phyloP scores from a whole-genome alignment of 1,140 invertebrate genomes.

The Diorhabda elongata region DNA sequence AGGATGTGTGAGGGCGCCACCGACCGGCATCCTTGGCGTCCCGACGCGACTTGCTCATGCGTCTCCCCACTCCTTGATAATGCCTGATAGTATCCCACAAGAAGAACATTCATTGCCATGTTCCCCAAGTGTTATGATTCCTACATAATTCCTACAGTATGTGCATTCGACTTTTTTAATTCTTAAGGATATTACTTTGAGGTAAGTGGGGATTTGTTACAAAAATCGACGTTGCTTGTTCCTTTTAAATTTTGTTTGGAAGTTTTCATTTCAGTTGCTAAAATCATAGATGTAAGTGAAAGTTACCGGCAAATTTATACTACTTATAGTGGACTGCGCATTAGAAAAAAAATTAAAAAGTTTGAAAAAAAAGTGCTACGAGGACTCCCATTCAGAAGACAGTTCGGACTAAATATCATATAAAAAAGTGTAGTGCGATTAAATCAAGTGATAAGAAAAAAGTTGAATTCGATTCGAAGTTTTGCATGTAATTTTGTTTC shows the following conservation, averaged over 20 bases:
- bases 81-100: constrained; percentile 48
- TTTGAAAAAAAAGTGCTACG: constrained; percentile 1
- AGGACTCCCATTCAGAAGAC: neutral
- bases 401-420: neutral
- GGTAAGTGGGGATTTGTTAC: constrained; percentile 30
- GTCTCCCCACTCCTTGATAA: constrained; percentile 48
- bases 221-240: constrained; percentile 7
- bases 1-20: constrained; percentile 43
- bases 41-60: constrained; percentile 46
- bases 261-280: constrained; percentile 12
- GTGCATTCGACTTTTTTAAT: constrained; percentile 45
- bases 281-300: constrained; percentile 5
- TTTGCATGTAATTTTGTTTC: neutral
- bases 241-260: constrained; percentile 5
- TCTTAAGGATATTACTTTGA: constrained; percentile 36
- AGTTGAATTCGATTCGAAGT: neutral
- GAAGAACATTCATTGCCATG: constrained; percentile 49
- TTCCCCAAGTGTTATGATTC: constrained; percentile 49
- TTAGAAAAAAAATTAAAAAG: neutral
- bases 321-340: neutral
- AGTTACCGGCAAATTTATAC: constrained; percentile 9
- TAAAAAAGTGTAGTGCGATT: neutral
- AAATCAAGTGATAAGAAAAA: neutral
- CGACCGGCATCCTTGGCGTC: constrained; percentile 46
- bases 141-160: constrained; percentile 35